These are phyloP conservation scores for Trogon surrucura DNA, from an alignment of 2,113 vertebrate species.

Conservation along the genomic window DNA sequence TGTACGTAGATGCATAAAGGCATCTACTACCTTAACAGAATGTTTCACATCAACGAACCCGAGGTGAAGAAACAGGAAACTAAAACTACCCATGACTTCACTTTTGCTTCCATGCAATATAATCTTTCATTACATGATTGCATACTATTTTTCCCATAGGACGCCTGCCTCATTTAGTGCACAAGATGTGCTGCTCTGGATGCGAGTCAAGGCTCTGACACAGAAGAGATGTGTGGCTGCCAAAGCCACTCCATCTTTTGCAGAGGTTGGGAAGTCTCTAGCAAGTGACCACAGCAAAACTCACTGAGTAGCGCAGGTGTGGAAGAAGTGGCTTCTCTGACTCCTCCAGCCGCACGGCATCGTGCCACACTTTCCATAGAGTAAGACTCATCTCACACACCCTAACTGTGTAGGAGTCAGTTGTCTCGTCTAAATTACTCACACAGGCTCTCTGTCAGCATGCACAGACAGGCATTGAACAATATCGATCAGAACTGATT, in stretches of 20 bases:
- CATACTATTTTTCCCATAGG: neutral
- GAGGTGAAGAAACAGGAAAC: neutral
- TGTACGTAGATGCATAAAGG: neutral
- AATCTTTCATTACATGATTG: neutral
- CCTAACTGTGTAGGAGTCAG: neutral
- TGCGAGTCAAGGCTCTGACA: neutral
- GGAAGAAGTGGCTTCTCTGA: neutral
- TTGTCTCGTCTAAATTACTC: neutral
- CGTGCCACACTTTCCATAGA: neutral
- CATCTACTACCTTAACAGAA: neutral
- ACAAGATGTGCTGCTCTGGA: neutral
- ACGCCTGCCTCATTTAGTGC: neutral
- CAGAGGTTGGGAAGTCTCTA: neutral
- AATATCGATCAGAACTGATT: neutral
- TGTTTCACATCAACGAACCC: neutral
- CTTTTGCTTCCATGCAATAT: neutral
- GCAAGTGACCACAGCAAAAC: neutral
- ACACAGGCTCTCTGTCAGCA: neutral
- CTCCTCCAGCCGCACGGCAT: conserved; percentile 14
- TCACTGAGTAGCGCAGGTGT: neutral
- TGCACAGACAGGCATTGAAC: neutral
- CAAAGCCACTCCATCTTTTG: neutral
- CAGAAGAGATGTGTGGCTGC: neutral
- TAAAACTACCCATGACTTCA: neutral
- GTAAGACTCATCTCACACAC: neutral